Percentiles rank a stretch among this genome's conserved stretches.
phyloP scores from a whole-genome alignment of 1,140 invertebrate genomes.

The Scaptodrosophila lebanonensis region DNA sequence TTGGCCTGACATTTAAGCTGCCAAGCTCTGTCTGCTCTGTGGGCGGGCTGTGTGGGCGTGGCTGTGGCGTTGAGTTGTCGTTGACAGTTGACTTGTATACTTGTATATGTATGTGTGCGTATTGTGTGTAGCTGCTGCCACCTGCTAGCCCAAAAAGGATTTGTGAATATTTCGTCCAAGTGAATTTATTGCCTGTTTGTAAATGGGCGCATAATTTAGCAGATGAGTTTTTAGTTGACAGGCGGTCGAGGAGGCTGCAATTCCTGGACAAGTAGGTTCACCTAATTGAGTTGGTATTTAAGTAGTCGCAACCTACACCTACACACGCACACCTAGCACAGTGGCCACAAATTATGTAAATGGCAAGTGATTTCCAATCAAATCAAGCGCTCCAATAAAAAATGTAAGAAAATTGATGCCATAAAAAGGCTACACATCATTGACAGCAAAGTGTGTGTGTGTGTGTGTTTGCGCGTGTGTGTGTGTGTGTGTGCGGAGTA shows the following conservation, averaged over 20 bases:
- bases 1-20: not conserved
- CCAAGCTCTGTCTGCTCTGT: not conserved
- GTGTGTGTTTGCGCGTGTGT: not conserved
- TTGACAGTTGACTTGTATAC: constrained; percentile 43
- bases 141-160: constrained; percentile 21
- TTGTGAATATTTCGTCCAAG: constrained; percentile 4
- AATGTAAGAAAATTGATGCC: constrained; percentile 37
- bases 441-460: not conserved
- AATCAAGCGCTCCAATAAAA: constrained; percentile 18
- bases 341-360: constrained; percentile 12
- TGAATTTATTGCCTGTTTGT: constrained; percentile 50
- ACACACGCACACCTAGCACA: not conserved
- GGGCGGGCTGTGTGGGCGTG: constrained; percentile 26
- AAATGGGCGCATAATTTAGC: constrained; percentile 48
- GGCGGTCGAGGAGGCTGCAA: not conserved
- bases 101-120: constrained; percentile 10
- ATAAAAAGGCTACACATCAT: constrained; percentile 46
- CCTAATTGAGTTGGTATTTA: constrained; percentile 29
- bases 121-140: constrained; percentile 25
- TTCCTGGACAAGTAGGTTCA: constrained; percentile 4
- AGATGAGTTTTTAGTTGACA: constrained; percentile 53
- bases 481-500: constrained; percentile 13
- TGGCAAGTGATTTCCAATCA: constrained; percentile 45
- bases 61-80: constrained; percentile 52
- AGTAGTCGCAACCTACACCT: not conserved